Evolutionary conservation across 2,113 vertebrate genomes (phyloP).

Genomic region (Prunella fulvescens): DNA sequence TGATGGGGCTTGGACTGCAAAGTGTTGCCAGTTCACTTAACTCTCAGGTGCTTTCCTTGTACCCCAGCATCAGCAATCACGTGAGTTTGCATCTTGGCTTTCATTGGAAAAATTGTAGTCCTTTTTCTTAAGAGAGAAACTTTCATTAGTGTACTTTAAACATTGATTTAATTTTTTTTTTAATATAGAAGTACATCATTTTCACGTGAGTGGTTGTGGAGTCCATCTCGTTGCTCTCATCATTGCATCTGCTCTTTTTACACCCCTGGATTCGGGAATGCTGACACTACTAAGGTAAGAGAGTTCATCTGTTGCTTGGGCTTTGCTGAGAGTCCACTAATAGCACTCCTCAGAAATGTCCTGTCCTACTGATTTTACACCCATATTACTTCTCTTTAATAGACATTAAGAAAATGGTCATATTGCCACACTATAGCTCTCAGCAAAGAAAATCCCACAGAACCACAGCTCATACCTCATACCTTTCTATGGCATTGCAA

Average conservation of each 20-base stretch:
- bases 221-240: fast-evolving
- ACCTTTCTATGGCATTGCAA: not conserved
- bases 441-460: not conserved
- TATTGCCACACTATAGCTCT: not conserved
- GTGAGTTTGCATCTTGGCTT: not conserved
- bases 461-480: not conserved
- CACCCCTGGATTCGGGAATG: not conserved
- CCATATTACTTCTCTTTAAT: not conserved
- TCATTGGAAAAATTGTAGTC: not conserved
- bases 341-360: not conserved
- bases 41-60: not conserved
- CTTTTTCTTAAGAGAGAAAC: not conserved
- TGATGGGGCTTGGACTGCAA: not conserved
- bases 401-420: not conserved
- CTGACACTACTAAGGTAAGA: not conserved
- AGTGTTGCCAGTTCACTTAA: not conserved
- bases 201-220: fast-evolving
- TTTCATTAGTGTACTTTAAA: not conserved
- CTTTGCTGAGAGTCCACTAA: not conserved
- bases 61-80: not conserved
- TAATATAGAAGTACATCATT: not conserved
- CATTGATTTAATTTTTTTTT: not conserved
- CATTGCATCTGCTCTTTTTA: not conserved
- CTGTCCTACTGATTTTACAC: not conserved
- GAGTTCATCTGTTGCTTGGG: not conserved